These are phyloP conservation scores for Ceratitis capitata DNA, from an alignment of 1,140 invertebrate genomes.

Conservation along the genomic window DNA sequence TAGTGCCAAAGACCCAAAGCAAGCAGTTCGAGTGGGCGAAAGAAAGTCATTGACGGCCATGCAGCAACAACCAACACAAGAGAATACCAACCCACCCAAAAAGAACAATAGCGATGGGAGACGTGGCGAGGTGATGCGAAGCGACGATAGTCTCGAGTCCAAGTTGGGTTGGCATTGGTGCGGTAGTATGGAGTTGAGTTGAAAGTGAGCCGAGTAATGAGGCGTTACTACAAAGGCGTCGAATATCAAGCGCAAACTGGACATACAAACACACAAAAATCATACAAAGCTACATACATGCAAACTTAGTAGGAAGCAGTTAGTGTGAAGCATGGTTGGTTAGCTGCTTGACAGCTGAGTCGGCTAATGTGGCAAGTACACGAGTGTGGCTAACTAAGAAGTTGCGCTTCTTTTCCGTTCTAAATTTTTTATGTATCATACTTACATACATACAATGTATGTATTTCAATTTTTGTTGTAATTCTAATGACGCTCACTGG, in stretches of 20 bases:
- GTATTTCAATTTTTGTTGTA: no score
- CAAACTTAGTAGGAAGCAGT: not conserved
- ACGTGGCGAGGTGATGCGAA: not conserved
- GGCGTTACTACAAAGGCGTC: not conserved
- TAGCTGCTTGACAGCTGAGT: not conserved
- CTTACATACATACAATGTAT: no score
- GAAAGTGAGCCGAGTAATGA: not conserved
- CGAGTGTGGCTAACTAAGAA: not conserved
- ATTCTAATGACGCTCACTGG: no score
- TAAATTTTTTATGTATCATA: no score
- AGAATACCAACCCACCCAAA: not conserved
- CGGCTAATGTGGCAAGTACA: not conserved
- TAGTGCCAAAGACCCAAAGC: constrained; percentile 20
- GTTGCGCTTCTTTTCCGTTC: not conserved
- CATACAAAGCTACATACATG: not conserved
- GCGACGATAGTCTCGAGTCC: not conserved
- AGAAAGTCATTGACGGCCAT: not conserved
- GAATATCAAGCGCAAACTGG: not conserved
- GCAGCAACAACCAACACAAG: not conserved
- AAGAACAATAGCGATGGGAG: not conserved
- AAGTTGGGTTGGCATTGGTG: no score
- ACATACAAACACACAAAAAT: not conserved
- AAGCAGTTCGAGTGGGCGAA: constrained; percentile 13
- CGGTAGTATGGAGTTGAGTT: not conserved
- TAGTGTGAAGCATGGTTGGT: not conserved